These are phyloP conservation scores for Ctenosaura bakeri DNA, from an alignment of 2,797 vertebrate species.

Conservation along the genomic window DNA sequence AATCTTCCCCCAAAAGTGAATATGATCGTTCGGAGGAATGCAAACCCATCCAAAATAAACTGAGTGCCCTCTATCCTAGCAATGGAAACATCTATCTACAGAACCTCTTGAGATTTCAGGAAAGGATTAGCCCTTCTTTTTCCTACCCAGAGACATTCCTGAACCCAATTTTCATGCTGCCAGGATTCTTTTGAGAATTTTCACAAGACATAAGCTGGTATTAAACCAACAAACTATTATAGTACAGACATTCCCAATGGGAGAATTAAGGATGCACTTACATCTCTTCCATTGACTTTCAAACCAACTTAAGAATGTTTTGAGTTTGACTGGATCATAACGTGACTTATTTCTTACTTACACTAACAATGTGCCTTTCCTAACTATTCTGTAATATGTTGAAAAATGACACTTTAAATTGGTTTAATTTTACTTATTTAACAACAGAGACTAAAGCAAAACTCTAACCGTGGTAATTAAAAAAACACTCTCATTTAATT, in stretches of 20 bases:
- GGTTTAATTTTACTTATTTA: constrained; percentile 50
- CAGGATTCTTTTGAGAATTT: not conserved
- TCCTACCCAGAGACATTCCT: constrained; percentile 67
- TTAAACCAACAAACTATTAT: not conserved
- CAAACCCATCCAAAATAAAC: not conserved
- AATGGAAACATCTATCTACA: not conserved
- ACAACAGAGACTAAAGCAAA: constrained; percentile 63
- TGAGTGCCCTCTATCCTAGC: not conserved
- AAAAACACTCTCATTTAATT: constrained; percentile 43
- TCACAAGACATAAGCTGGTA: not conserved
- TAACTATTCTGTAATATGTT: constrained; percentile 52
- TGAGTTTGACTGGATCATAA: not conserved
- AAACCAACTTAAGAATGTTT: not conserved
- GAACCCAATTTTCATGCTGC: constrained; percentile 62
- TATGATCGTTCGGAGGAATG: not conserved
- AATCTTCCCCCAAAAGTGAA: not conserved
- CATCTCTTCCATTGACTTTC: not conserved
- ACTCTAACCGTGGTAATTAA: constrained; percentile 14
- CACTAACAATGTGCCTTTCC: constrained; percentile 30
- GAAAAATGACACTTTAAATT: constrained; percentile 17
- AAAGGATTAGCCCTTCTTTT: constrained; percentile 65
- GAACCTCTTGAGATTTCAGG: constrained; percentile 63
- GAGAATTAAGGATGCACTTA: not conserved
- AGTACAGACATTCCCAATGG: not conserved
- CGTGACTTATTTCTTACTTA: constrained; percentile 54